phyloP scores from a whole-genome alignment of 2,888 invertebrate genomes.

The Elegia similella region DNA sequence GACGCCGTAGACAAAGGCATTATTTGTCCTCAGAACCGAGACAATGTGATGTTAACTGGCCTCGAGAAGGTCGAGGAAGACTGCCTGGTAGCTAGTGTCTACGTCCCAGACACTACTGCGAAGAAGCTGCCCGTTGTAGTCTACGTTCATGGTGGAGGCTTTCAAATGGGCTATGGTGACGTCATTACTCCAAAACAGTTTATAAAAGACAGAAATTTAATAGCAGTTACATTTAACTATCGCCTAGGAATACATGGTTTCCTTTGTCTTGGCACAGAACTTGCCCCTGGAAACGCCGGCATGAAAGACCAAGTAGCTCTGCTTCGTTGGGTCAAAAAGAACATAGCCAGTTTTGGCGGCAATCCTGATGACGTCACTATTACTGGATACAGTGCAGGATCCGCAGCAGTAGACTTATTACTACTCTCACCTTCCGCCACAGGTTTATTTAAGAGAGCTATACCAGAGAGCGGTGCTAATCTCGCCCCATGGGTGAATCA shows the following conservation, averaged over 20 bases:
- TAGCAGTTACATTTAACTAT: constrained; percentile 45
- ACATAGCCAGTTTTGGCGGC: constrained; percentile 51
- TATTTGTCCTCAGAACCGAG: constrained; percentile 38
- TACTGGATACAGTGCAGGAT: constrained; percentile 45
- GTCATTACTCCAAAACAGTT: constrained; percentile 26
- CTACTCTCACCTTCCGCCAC: constrained; percentile 41
- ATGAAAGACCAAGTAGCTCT: constrained; percentile 52
- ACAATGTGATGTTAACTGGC: background rate
- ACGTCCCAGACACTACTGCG: constrained; percentile 47
- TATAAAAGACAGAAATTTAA: constrained; percentile 32
- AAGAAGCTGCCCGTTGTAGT: constrained; percentile 41
- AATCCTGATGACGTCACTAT: constrained; percentile 52
- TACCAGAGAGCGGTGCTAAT: constrained; percentile 48
- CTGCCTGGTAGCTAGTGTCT: constrained; percentile 60
- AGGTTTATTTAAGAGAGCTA: constrained; percentile 47
- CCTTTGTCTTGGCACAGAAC: constrained; percentile 44
- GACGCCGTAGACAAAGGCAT: constrained; percentile 36
- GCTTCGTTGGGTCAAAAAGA: constrained; percentile 49
- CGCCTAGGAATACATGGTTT: constrained; percentile 45
- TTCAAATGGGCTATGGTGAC: constrained; percentile 35
- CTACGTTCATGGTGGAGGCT: constrained; percentile 45
- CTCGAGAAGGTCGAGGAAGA: constrained; percentile 39
- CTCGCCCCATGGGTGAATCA: constrained; percentile 39
- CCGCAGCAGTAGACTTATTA: constrained; percentile 43
- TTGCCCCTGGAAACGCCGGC: constrained; percentile 52